Evolutionary conservation across 2,797 vertebrate species (phyloP).

Genomic region (Pelodytes ibericus): DNA sequence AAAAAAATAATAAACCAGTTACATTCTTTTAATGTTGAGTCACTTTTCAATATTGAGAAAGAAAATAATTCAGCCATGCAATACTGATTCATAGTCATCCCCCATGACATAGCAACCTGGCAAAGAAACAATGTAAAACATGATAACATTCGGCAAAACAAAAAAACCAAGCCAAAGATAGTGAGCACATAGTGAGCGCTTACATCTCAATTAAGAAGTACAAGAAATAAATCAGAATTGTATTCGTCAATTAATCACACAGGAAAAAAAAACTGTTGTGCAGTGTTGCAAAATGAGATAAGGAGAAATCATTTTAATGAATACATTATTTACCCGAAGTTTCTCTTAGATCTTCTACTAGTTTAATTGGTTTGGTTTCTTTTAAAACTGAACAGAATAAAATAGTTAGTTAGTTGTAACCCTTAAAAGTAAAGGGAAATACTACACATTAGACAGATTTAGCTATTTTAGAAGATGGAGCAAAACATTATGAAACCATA

Average conservation of each 20-base stretch:
- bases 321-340: slow-evolving; percentile 29
- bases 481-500: too few relatives aligned
- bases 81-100: slow-evolving; percentile 4
- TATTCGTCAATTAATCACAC: not conserved
- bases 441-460: too few relatives aligned
- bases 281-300: not conserved
- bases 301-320: not conserved
- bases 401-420: slow-evolving; percentile 21
- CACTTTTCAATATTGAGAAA: slow-evolving; percentile 12
- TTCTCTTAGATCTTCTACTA: slow-evolving; percentile 21
- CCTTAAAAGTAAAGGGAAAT: too few relatives aligned
- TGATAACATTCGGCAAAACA: slow-evolving; percentile 26
- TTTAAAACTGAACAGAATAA: slow-evolving; percentile 36
- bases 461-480: too few relatives aligned
- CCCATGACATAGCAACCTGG: not conserved
- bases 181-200: not conserved
- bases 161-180: slow-evolving; percentile 10
- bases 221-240: not conserved
- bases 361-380: not conserved
- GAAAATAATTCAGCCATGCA: slow-evolving; percentile 17
- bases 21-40: slow-evolving; percentile 12
- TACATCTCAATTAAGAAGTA: not conserved
- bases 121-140: slow-evolving; percentile 11
- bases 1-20: slow-evolving; percentile 7
- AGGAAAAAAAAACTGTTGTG: slow-evolving; percentile 1